A percentile compares a stretch with the other conserved stretches of the same genome.
Evolutionary conservation across 1,140 invertebrate species (phyloP).

Genomic region (Drosophila truncata): DNA sequence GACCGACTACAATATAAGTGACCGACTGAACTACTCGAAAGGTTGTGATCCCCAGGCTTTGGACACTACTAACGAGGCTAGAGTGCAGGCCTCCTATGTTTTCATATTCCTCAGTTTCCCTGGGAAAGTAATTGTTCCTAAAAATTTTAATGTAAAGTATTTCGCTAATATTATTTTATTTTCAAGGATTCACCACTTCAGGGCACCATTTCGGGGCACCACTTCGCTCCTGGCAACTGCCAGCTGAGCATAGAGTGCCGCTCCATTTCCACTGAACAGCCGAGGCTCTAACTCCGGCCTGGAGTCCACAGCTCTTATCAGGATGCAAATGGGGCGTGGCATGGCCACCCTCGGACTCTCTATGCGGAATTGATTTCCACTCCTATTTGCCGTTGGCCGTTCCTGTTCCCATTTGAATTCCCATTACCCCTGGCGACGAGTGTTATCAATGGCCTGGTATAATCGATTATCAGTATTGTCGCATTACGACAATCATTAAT

Average conservation of each 20-base stretch:
- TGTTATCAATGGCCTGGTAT: constrained; percentile 25
- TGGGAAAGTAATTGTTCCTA: no score
- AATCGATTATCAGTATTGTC: constrained; percentile 41
- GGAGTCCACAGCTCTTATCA: constrained; percentile 28
- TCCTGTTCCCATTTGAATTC: background rate
- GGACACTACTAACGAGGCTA: background rate
- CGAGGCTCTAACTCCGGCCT: constrained; percentile 2
- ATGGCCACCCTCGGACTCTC: constrained; percentile 26
- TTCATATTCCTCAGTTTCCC: background rate
- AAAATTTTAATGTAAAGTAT: no score
- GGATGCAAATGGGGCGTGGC: constrained; percentile 26
- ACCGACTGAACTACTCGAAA: no score
- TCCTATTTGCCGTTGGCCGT: background rate
- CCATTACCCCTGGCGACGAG: constrained; percentile 2
- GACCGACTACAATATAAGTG: background rate
- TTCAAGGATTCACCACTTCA: no score
- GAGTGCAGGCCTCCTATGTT: background rate
- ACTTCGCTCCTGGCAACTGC: constrained; percentile 12
- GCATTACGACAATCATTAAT: constrained; percentile 25
- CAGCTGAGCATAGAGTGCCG: constrained; percentile 6
- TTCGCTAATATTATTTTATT: no score
- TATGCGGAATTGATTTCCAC: constrained; percentile 28
- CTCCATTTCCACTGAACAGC: constrained; percentile 18
- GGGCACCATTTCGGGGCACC: background rate
- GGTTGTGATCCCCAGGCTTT: background rate